Base-by-base conservation (phyloP, 1,140 invertebrate genomes). In the Steinernema khuongi region DNA sequence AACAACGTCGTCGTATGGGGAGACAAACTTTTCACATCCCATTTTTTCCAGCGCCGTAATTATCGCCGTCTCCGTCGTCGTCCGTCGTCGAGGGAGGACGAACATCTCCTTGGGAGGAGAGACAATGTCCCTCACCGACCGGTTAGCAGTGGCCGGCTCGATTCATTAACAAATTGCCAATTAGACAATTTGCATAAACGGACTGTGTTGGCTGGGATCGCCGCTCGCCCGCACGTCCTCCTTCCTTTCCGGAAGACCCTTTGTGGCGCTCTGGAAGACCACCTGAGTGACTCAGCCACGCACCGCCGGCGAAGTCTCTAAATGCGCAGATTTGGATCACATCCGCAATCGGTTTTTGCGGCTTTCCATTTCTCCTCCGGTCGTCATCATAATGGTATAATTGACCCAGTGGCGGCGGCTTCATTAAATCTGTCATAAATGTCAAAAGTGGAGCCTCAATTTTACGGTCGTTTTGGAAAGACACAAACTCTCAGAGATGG, bases 11-110 rank as follows among this genome's bases (percentile, higher is more conserved):
- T 60, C 50, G 50, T 22, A 60, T 26, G 22, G 26, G 50, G 50
- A 60, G 50, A 22, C 50, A 60, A 60, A 60, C 50, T 60, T 60
- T 60, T 60, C 50, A 22, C 50, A 60, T 60, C 50, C 50, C 50
- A 60, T 60, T 60, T 60, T 41, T 60, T 60, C 50, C 50, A 60
- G 50, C 7, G 50, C 50, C 50, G 50, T 60, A 60, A 60, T 60
- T 60, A 60, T 60, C 50, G 50, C 26, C 50, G 50, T 60, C 50
- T 11, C n/a, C n/a, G 50, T 22, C 50, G 50, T 26, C 50, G 11
- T 60, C 19, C 11, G 50, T 60, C 50, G 50, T 60, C 50, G 50
- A 60, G 50, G 50, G 50, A 60, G 50, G 14, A 60, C 50, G 19
- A 60, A 60, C 26, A 11, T 26, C 50, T 17, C 22, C 26, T 26